Base-by-base conservation (phyloP, 2,113 vertebrate genomes). In the Nothobranchius kuhntae region DNA sequence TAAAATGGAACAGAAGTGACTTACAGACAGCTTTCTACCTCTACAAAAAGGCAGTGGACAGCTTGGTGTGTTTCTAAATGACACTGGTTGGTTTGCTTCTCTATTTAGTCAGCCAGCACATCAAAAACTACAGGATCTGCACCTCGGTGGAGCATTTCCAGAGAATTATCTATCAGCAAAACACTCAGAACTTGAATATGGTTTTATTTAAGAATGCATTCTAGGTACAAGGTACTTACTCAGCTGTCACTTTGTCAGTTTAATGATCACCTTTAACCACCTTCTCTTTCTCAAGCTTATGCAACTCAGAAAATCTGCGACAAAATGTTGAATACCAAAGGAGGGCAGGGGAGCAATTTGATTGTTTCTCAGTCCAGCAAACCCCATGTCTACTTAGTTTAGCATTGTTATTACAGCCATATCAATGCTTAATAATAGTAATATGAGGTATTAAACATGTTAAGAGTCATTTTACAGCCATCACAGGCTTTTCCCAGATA, bases 291-390 rank as follows among this genome's bases (percentile, higher is more conserved):
- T 75, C 30, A 14, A 56, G 38, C 65, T 51, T 47, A 42, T 1
- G 40, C 12, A 11, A 56, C 57, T 53, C n/a, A 2, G 12, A 47
- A 45, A 71, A 74, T 67, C 1, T 72, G 66, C 71, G 58, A 65
- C 44, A 54, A 56, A 64, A 51, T 35, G 17, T 44, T 56, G 53
- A 68, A 48, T 26, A 71, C 59, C n/a, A n/a, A 53, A 13, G 30
- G 15, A 46, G 53, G 84, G 77, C 0, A 35, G 46, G 81, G 81
- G 77, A 9, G 58, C 7, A 1, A 57, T 73, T 73, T 84, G 69
- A 84, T 86, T 88, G 81, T 61, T 36, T 76, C 46, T 51, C 60
- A 15, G 54, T 61, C 54, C 47, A 21, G 30, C 26, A 17, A 68
- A 73, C 35, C 46, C 13, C 67, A 70, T 51, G 59, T 66, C 68